Conservation (phyloP, 1,140 invertebrate genomes). For the Atta texana region DNA sequence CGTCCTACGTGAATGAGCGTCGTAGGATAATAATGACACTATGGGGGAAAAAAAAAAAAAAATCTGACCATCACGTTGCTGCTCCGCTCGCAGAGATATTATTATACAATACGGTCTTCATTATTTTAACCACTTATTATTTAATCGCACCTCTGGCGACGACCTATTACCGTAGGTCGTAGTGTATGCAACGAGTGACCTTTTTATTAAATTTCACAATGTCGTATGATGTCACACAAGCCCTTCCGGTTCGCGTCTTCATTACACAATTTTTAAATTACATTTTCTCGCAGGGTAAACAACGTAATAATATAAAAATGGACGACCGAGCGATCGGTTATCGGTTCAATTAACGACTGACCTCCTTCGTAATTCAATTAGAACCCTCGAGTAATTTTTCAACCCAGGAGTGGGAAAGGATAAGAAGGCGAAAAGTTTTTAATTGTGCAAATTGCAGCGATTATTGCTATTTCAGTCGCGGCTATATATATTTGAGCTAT, state of each 20-base stretch:
- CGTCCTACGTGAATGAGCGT: conserved; percentile 44
- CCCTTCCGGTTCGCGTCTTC: conserved; percentile 33
- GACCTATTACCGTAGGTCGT: conserved; percentile 10
- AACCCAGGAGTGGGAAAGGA: neutral
- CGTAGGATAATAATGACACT: conserved; percentile 32
- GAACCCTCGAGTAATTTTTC: conserved; percentile 1
- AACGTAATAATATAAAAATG: conserved; percentile 58
- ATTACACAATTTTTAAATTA: conserved; percentile 50
- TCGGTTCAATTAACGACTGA: conserved; percentile 30
- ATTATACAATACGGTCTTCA: conserved; percentile 45
- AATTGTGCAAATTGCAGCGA: neutral
- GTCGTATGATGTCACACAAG: conserved; percentile 29
- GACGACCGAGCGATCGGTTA: conserved; percentile 8
- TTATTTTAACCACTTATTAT: conserved; percentile 59
- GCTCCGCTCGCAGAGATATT: neutral
- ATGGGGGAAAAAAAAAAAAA: neutral
- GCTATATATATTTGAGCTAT: neutral
- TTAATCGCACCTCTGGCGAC: conserved; percentile 37
- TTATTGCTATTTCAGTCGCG: neutral
- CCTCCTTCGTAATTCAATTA: conserved; percentile 41
- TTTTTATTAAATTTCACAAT: conserved; percentile 53
- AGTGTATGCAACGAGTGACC: conserved; percentile 13
- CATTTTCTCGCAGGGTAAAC: conserved; percentile 17
- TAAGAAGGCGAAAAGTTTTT: neutral
- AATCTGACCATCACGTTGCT: conserved; percentile 8